Evolutionary conservation across 2,888 invertebrate genomes (phyloP), one percentile per base, ranked within the genome.

Genomic region (Cheilosia vulpina): DNA sequence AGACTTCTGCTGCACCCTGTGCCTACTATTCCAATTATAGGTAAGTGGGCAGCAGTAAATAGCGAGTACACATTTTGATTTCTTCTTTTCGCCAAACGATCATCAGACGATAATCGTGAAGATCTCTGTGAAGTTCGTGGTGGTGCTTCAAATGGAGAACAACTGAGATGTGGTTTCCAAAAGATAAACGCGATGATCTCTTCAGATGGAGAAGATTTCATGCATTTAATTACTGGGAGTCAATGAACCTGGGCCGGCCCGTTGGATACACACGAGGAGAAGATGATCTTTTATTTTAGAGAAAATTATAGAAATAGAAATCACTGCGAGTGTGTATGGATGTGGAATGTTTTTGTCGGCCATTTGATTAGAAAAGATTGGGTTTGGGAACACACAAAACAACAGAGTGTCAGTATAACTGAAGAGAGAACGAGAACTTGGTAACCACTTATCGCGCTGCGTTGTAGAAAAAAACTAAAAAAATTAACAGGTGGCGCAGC

Each of bases 161-260:
- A 53, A 55, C 43, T 45, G 11, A 68, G 19, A 65, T 53, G 15
- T 31, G 27, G 27, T 15, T 55, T 55, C 43, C 15, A 38, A 31
- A 24, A 41, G 27, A 68, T 68, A 55, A 68, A 68, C 27, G 55
- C 27, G 55, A 69, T 69, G 57, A 58, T 57, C 34, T 45, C 68
- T 68, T 69, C 55, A 58, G 57, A 69, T 57, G 45, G 31, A 34
- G 43, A 68, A 55, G 66, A 68, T 68, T 55, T 53, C 41, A 55
- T 55, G 43, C 53, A 55, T 43, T 52, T 65, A 65, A 65, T 65
- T 65, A 50, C 50, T 38, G 43, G 15, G 19, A 68, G 68, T 68
- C 68, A 31, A 31, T 43, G 55, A 68, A 68, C 68, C 19, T 43
- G 19, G n/a, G 9, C 65, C 4, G 47, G 47, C 6, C 38, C 19